A percentile compares a stretch with the other conserved stretches of the same genome.
These are phyloP conservation scores for Cyphomyrmex costatus DNA, from an alignment of 1,140 invertebrate species.

Conservation along the genomic window DNA sequence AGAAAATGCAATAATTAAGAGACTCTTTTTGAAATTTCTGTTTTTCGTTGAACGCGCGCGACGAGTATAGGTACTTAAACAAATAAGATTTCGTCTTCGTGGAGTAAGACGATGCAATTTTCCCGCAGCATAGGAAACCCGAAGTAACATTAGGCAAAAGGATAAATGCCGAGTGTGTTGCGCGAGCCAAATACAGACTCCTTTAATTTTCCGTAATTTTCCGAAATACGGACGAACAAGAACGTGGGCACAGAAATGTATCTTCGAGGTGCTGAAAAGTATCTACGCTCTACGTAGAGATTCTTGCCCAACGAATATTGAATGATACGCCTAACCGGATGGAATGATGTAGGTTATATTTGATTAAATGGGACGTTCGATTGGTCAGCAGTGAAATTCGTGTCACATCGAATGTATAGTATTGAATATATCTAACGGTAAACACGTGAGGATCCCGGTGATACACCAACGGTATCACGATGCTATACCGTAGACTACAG, in stretches of 20 bases:
- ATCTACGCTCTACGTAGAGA: not conserved
- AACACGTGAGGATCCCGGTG: constrained; percentile 7
- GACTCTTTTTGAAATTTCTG: not conserved
- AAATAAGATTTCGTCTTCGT: constrained; percentile 2
- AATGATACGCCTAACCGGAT: not conserved
- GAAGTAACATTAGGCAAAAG: constrained; percentile 24
- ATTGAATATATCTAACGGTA: constrained; percentile 38
- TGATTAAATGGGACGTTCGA: constrained; percentile 13
- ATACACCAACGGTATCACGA: not conserved
- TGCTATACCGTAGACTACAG: constrained; percentile 1
- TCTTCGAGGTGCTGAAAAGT: not conserved
- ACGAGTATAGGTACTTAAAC: not conserved
- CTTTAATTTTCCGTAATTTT: constrained; percentile 28
- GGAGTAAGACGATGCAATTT: constrained; percentile 23
- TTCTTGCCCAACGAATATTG: constrained; percentile 9
- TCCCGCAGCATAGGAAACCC: constrained; percentile 23
- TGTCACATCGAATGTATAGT: not conserved
- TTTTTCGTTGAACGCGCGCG: not conserved
- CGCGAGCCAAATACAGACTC: constrained; percentile 16
- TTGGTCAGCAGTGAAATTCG: not conserved
- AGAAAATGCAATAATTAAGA: not conserved
- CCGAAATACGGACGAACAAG: not conserved
- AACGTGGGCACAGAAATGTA: not conserved
- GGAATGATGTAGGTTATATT: not conserved
- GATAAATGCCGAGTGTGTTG: not conserved